phyloP scores from a whole-genome alignment of 2,888 invertebrate genomes.

The Lasioglossum zephyrum region DNA sequence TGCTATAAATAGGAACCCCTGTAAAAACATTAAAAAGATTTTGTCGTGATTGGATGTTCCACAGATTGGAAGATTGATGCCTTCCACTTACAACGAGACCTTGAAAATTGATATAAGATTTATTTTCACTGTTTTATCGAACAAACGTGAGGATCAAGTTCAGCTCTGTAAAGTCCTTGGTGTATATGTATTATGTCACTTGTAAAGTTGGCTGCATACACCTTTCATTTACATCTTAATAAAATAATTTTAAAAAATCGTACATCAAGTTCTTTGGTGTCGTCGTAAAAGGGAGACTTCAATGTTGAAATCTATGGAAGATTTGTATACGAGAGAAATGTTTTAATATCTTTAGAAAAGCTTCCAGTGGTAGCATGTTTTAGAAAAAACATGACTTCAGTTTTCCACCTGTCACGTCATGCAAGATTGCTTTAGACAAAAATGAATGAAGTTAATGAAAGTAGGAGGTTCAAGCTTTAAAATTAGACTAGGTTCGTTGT shows the following conservation, averaged over 20 bases:
- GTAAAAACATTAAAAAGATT: background rate
- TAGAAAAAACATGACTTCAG: background rate
- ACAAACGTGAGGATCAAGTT: background rate
- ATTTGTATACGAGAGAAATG: background rate
- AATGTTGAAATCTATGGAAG: background rate
- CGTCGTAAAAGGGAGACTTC: background rate
- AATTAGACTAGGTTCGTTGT: background rate
- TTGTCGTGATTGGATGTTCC: too few species aligned
- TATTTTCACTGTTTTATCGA: background rate
- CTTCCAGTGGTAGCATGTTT: background rate
- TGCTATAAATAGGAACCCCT: background rate
- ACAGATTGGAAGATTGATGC: too few species aligned
- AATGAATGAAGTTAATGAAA: background rate
- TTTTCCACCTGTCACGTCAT: background rate
- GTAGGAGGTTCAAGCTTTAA: background rate
- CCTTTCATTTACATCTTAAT: too few species aligned
- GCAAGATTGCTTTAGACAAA: too few species aligned
- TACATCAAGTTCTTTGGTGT: background rate
- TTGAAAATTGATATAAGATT: background rate
- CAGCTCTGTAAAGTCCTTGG: too few species aligned
- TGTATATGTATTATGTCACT: too few species aligned
- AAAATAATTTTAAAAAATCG: too few species aligned
- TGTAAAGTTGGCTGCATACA: too few species aligned
- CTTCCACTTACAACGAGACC: background rate
- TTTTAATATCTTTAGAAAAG: background rate